Percentiles rank a stretch among this genome's conserved stretches.
Evolutionary conservation across 1,140 invertebrate species (phyloP).

Genomic region (Bombus huntii): DNA sequence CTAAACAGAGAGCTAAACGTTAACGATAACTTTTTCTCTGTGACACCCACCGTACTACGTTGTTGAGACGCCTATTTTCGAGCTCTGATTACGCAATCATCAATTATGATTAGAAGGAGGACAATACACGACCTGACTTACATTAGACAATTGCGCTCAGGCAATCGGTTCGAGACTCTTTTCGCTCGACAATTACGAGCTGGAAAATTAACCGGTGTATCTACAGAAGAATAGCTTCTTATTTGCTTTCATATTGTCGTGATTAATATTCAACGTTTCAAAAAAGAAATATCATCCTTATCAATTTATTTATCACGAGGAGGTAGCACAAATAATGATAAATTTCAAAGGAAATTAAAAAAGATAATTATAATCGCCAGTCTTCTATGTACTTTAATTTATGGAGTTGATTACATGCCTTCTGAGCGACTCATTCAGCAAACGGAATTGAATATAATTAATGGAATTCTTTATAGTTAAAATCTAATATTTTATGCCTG

Average conservation of each 20-base stretch:
- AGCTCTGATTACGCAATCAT: slow-evolving; percentile 21
- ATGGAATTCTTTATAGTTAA: not conserved
- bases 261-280: too few relatives aligned
- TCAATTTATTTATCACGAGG: too few relatives aligned
- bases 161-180: not conserved
- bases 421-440: not conserved
- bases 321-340: too few relatives aligned
- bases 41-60: not conserved
- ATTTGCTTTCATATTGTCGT: too few relatives aligned
- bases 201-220: not conserved
- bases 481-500: not conserved
- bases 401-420: too few relatives aligned
- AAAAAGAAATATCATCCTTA: too few relatives aligned
- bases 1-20: slow-evolving; percentile 17
- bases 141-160: not conserved
- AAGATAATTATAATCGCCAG: too few relatives aligned
- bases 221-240: too few relatives aligned
- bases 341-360: too few relatives aligned
- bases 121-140: slow-evolving; percentile 1
- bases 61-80: slow-evolving; percentile 9
- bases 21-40: slow-evolving; percentile 26
- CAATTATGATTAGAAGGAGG: slow-evolving; percentile 35
- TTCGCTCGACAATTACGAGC: not conserved
- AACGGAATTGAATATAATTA: not conserved
- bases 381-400: too few relatives aligned